phyloP scores from a whole-genome alignment of 2,888 invertebrate species.

The Escarpia spicata region DNA sequence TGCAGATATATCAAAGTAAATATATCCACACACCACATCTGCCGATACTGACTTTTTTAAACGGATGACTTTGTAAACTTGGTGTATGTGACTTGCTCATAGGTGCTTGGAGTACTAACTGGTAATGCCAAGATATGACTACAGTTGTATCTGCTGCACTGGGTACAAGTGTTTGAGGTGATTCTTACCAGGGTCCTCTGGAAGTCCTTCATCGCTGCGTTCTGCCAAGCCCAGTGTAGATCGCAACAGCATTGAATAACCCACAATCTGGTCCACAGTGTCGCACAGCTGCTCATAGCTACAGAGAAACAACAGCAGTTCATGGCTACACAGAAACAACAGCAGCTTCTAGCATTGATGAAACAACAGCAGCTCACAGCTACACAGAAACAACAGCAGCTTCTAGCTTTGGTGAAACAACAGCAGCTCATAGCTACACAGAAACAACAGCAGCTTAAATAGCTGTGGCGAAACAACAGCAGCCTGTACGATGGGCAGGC shows the following conservation, averaged over 20 bases:
- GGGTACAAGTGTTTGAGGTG: background rate
- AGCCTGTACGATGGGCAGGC: background rate
- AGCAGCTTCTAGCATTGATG: background rate
- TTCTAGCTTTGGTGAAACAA: background rate
- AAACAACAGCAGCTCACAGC: background rate
- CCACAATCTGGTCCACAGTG: background rate
- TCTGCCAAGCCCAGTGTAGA: background rate
- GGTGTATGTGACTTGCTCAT: background rate
- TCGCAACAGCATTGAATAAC: background rate
- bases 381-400: background rate
- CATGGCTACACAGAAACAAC: background rate
- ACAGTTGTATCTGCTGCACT: background rate
- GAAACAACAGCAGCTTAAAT: background rate
- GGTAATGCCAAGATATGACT: background rate
- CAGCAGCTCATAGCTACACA: background rate
- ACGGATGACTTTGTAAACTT: background rate
- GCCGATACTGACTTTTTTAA: background rate
- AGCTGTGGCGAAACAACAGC: background rate
- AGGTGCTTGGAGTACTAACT: background rate
- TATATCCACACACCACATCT: slow-evolving; percentile 3
- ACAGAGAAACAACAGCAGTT: background rate
- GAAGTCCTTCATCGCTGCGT: background rate
- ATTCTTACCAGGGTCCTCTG: background rate
- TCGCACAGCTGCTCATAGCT: background rate
- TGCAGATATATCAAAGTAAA: background rate